phyloP scores from a whole-genome alignment of 2,888 invertebrate genomes.

The Temnothorax unifasciatus region DNA sequence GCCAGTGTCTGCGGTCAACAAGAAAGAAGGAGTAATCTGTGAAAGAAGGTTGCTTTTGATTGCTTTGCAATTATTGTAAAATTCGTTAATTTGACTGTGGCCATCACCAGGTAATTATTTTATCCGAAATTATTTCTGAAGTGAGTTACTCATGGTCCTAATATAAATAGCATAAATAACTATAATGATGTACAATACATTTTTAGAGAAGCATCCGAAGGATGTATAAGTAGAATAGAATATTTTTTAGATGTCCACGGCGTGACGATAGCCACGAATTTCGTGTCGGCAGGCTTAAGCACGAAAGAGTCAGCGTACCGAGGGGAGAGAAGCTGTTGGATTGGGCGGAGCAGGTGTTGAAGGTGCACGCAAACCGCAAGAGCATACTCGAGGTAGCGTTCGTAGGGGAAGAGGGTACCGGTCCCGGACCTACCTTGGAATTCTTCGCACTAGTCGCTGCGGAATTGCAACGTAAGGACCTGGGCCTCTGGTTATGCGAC shows the following conservation, averaged over 20 bases:
- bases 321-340: conserved; percentile 93
- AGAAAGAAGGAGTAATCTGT: too few relatives aligned
- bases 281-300: conserved; percentile 97
- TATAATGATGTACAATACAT: too few relatives aligned
- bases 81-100: too few relatives aligned
- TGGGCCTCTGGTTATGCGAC: conserved; percentile 98
- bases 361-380: conserved; percentile 95
- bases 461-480: conserved; percentile 96
- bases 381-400: conserved; percentile 98
- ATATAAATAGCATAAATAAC: too few relatives aligned
- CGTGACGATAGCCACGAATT: conserved; percentile 97
- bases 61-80: too few relatives aligned
- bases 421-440: conserved; percentile 98
- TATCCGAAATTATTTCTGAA: too few relatives aligned
- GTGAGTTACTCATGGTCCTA: too few relatives aligned
- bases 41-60: too few relatives aligned
- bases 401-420: conserved; percentile 98
- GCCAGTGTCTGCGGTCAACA: too few relatives aligned
- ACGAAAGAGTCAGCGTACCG: conserved; percentile 98
- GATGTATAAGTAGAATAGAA: too few relatives aligned
- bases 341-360: conserved; percentile 95
- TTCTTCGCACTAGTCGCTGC: conserved; percentile 99
- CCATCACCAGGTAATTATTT: too few relatives aligned
- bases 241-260: conserved; percentile 83
- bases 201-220: too few relatives aligned